Conservation (phyloP, 2,113 vertebrate species). For the Bubo blakistoni region DNA sequence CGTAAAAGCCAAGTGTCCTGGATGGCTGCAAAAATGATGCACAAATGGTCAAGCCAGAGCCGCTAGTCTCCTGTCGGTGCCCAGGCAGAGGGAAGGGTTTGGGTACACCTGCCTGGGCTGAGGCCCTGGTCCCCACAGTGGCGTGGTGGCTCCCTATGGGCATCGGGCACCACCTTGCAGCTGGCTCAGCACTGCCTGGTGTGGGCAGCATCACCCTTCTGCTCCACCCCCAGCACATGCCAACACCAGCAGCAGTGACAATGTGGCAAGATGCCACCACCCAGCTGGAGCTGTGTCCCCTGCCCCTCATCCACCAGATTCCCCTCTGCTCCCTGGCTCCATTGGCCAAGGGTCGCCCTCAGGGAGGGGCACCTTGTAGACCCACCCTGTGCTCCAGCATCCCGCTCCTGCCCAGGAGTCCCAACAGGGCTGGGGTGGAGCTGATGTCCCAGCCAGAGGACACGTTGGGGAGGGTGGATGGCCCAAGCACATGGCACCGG, state of each 20-base stretch:
- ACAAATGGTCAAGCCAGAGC: neutral
- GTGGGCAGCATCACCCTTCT: neutral
- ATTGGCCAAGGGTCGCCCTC: fast-evolving
- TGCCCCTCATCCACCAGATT: neutral
- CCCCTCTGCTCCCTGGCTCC: neutral
- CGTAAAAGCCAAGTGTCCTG: neutral
- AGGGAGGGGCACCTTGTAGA: fast-evolving
- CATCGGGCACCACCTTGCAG: neutral
- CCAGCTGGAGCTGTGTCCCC: neutral
- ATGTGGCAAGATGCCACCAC: neutral
- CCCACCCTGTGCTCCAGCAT: fast-evolving
- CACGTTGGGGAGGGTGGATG: fast-evolving
- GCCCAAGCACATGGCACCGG: fast-evolving
- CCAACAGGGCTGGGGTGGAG: fast-evolving
- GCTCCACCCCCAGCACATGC: neutral
- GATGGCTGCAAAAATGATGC: neutral
- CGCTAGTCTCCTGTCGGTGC: fast-evolving
- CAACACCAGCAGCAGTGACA: neutral
- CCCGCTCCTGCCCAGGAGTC: neutral
- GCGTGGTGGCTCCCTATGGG: fast-evolving
- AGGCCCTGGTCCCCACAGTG: neutral
- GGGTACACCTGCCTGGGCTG: too few relatives aligned
- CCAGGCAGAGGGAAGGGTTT: neutral
- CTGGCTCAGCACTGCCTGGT: fast-evolving
- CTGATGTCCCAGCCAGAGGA: neutral